Base-by-base conservation (phyloP, 2,113 vertebrate genomes). In the Pycnonotus jocosus region DNA sequence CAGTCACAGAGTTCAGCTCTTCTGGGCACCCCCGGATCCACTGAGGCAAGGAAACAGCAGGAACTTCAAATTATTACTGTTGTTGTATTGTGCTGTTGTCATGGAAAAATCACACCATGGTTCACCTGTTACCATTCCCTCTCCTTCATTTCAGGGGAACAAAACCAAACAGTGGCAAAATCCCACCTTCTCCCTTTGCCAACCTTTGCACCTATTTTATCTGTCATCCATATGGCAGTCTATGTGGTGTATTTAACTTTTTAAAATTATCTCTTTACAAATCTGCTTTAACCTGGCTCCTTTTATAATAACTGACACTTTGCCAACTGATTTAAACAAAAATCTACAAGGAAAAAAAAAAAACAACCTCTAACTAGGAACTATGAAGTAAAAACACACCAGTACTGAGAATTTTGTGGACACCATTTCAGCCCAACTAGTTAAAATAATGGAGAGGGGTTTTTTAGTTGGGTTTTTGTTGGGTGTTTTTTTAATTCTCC, bases 31-130 rank as follows among this genome's bases (percentile, higher is more conserved):
- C 5, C 58, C 1, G 7, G 30, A 73, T 0, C 78, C 18, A 9
- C n/a, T 1, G 35, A 48, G 37, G 45, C 23, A 44, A 11, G 51
- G 31, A 13, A 27, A 9, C 0, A 5, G 4, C 51, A 57, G 45
- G n/a, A 58, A 15, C 51, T n/a, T 11, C 20, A 30, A 19, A n/a
- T 14, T 7, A 4, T 9, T 13, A 0, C 12, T 56, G 2, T 28
- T 58, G 3, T 9, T 10, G 8, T 3, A 1, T 1, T 37, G 11
- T 65, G 42, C 15, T 24, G 50, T 25, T 1, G 2, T 19, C 21
- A 50, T 0, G 1, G 77, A 50, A 53, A 76, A 81, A 44, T 15
- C 81, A 30, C 8, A 9, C 19, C 28, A 9, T 4, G 25, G 17
- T 57, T 53, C 50, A 37, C 53, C 78, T 64, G 53, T 38, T 35